phyloP scores from a whole-genome alignment of 2,113 vertebrate species.

The Acinonyx jubatus region DNA sequence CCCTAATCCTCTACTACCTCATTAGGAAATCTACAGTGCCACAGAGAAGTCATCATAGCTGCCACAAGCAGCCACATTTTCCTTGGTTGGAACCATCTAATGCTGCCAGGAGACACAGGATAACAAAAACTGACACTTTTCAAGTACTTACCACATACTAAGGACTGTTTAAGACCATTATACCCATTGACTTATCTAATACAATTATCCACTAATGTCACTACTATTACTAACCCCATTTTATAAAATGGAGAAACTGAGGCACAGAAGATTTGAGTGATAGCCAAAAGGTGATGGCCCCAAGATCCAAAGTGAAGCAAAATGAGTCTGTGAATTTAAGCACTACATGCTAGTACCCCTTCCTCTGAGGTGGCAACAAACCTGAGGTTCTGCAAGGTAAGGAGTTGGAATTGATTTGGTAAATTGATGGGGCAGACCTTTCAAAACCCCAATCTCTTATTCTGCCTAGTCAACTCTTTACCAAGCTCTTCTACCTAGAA shows the following conservation, averaged over 20 bases:
- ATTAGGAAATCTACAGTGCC: not conserved
- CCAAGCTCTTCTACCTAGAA: not conserved
- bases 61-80: not conserved
- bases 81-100: not conserved
- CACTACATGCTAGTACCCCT: not conserved
- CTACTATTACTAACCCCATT: not conserved
- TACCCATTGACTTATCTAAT: not conserved
- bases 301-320: not conserved
- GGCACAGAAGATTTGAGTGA: not conserved
- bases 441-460: not conserved
- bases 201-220: not conserved
- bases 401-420: not conserved
- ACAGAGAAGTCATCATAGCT: not conserved
- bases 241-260: not conserved
- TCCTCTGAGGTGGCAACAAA: not conserved
- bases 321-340: not conserved
- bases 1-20: not conserved
- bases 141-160: not conserved
- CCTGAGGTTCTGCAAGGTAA: not conserved
- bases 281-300: not conserved
- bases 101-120: not conserved
- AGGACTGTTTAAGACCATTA: not conserved
- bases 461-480: slow-evolving; percentile 15
- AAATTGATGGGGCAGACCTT: not conserved
- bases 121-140: not conserved